Evolutionary conservation across 2,113 vertebrate species (phyloP).

Genomic region (Himantopus leucocephalus): DNA sequence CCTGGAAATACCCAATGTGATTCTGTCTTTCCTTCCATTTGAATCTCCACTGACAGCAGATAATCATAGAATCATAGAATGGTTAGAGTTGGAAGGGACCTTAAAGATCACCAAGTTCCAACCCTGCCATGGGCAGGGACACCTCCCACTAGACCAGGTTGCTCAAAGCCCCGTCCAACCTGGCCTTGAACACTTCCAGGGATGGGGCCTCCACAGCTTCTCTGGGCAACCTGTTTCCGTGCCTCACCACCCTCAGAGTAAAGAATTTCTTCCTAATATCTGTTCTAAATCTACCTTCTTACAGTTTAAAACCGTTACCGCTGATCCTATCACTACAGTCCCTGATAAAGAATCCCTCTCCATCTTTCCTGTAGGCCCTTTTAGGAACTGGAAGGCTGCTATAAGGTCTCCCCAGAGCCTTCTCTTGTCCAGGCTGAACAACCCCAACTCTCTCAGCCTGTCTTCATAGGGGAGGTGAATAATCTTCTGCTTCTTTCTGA

Average conservation of each 20-base stretch:
- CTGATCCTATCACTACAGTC: neutral
- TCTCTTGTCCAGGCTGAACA: neutral
- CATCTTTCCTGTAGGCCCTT: neutral
- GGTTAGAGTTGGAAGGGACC: neutral
- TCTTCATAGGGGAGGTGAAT: neutral
- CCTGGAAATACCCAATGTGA: neutral
- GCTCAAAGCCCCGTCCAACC: neutral
- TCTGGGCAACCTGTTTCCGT: too few species aligned
- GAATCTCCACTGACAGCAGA: neutral
- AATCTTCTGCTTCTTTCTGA: neutral
- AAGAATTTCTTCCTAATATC: neutral
- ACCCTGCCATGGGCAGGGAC: neutral
- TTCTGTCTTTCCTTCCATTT: neutral
- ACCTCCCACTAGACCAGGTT: neutral
- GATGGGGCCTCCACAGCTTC: neutral
- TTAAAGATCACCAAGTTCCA: neutral
- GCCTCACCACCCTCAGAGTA: too few species aligned
- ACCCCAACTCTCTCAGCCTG: neutral
- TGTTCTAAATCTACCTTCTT: neutral
- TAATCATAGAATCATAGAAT: neutral
- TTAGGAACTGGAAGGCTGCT: neutral
- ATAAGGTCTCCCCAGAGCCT: neutral
- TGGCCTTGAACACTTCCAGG: neutral
- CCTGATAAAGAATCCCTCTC: neutral
- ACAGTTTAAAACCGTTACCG: neutral